A percentile compares a stretch with the other conserved stretches of the same genome.
phyloP scores from a whole-genome alignment of 2,797 vertebrate species.

The Eidolon dupreanum region DNA sequence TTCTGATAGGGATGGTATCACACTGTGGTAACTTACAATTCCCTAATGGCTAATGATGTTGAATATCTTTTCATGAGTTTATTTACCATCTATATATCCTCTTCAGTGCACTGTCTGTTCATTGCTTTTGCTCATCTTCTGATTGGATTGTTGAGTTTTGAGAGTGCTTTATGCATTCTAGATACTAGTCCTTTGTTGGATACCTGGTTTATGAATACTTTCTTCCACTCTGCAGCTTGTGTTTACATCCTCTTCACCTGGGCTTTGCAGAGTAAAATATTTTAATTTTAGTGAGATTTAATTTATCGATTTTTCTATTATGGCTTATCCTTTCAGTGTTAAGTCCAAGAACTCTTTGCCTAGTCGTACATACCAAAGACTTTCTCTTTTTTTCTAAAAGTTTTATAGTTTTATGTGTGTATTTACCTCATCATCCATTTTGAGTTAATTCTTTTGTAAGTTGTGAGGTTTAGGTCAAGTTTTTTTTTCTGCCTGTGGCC shows the following conservation, averaged over 20 bases:
- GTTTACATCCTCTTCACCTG: constrained; percentile 22
- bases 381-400: neutral
- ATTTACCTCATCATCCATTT: neutral
- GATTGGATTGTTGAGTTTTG: constrained; percentile 25
- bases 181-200: neutral
- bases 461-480: neutral
- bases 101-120: constrained; percentile 6
- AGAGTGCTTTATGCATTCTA: neutral
- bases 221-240: neutral
- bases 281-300: constrained; percentile 37
- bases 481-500: neutral
- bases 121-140: constrained; percentile 33
- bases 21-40: neutral
- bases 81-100: constrained; percentile 27
- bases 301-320: neutral
- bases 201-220: constrained; percentile 21
- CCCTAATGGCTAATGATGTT: neutral
- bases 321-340: neutral
- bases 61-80: constrained; percentile 26
- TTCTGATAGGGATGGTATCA: neutral
- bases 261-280: neutral
- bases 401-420: constrained; percentile 13
- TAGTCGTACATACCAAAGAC: neutral
- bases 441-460: neutral
- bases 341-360: neutral